Evolutionary conservation across 30 jellyfish, hydroid and myxozoan species (phyloP).

Genomic region (Clytia hemisphaerica): DNA sequence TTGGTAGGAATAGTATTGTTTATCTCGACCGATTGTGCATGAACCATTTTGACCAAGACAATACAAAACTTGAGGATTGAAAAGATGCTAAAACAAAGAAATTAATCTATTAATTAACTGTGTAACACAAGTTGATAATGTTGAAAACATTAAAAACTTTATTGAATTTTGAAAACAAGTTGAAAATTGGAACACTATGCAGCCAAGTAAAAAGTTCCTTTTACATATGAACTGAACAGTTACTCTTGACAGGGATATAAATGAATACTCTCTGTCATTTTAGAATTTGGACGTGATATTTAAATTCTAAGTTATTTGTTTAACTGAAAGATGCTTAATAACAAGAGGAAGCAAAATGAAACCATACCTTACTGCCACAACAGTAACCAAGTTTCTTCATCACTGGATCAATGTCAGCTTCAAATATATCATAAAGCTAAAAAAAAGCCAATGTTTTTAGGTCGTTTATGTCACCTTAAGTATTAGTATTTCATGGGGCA

Average conservation of each 20-base stretch:
- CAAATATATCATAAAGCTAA: conserved; percentile 84
- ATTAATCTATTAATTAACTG: not conserved
- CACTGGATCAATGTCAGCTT: conserved; percentile 75
- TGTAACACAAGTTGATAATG: not conserved
- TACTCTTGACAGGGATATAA: too few relatives aligned
- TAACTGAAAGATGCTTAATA: too few relatives aligned
- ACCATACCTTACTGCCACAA: conserved; percentile 90
- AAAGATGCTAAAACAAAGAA: conserved; percentile 57
- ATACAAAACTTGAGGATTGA: conserved; percentile 94
- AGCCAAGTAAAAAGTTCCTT: not conserved
- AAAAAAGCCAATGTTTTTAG: too few relatives aligned
- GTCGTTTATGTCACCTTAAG: too few relatives aligned
- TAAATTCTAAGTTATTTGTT: too few relatives aligned
- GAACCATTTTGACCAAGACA: conserved; percentile 88
- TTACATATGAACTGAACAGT: too few relatives aligned
- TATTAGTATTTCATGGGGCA: too few relatives aligned
- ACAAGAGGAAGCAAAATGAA: too few relatives aligned
- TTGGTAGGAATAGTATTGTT: conserved; percentile 81
- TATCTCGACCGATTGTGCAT: conserved; percentile 93
- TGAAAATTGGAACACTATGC: too few relatives aligned
- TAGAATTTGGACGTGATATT: too few relatives aligned
- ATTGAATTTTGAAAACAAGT: too few relatives aligned
- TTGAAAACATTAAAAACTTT: not conserved
- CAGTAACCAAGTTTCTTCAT: conserved; percentile 96
- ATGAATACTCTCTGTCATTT: too few relatives aligned